These are phyloP conservation scores for Drosophila incognita DNA, from an alignment of 2,888 invertebrate species.

Conservation along the genomic window DNA sequence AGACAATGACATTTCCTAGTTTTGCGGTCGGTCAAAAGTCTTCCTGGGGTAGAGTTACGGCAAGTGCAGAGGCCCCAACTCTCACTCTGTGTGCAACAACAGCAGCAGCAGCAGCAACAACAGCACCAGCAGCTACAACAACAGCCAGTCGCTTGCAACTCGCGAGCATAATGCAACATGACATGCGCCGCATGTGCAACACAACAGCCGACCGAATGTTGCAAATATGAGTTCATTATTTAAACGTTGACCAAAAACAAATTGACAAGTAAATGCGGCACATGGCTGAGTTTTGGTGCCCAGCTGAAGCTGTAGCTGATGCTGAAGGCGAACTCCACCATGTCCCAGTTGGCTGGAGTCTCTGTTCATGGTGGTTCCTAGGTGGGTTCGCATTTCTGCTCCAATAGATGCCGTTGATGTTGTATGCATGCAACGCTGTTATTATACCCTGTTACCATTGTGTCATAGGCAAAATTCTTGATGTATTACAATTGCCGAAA, in stretches of 20 bases:
- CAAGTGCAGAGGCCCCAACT: conserved; percentile 67
- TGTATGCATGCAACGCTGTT: conserved; percentile 58
- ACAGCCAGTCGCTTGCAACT: conserved; percentile 23
- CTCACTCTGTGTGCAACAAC: conserved; percentile 30
- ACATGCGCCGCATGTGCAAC: conserved; percentile 81
- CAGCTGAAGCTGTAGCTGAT: conserved; percentile 7
- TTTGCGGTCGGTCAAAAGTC: conserved; percentile 79
- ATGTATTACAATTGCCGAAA: background rate
- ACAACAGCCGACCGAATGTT: conserved; percentile 68
- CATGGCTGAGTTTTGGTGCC: conserved; percentile 62
- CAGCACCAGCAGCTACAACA: conserved; percentile 18
- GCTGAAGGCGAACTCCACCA: conserved; percentile 19
- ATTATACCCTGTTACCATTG: conserved; percentile 6
- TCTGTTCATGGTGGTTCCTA: conserved; percentile 50
- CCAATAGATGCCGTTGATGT: conserved; percentile 73
- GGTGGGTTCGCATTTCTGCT: conserved; percentile 77
- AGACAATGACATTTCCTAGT: conserved; percentile 76
- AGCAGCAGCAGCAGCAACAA: conserved; percentile 10
- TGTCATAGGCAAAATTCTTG: background rate
- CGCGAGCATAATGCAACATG: conserved; percentile 77
- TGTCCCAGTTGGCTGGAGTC: conserved; percentile 32
- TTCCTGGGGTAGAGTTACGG: conserved; percentile 80
- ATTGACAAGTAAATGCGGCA: conserved; percentile 81
- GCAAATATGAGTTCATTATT: conserved; percentile 83
- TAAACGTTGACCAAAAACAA: conserved; percentile 82